A percentile compares a stretch with the other conserved stretches of the same genome.
phyloP scores from a whole-genome alignment of 2,113 vertebrate genomes.

The Sorex fumeus region DNA sequence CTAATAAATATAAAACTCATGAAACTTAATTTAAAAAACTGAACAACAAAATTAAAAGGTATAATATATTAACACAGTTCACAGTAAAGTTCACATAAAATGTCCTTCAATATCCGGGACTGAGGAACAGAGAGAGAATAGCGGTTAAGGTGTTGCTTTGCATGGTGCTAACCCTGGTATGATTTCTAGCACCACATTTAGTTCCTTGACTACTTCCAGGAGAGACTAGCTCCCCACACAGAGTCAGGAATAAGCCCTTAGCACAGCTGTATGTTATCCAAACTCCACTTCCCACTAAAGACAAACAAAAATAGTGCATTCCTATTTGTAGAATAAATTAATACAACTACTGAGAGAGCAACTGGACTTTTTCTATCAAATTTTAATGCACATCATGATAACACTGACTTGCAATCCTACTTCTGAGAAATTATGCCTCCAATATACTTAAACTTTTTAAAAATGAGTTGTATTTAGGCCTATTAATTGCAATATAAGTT shows the following conservation, averaged over 20 bases:
- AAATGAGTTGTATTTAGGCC: neutral
- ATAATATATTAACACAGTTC: neutral
- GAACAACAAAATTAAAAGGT: conserved; percentile 39
- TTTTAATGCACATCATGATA: neutral
- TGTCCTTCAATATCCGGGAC: neutral
- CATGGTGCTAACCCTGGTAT: no score
- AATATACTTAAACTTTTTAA: conserved; percentile 41
- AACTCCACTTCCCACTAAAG: no score
- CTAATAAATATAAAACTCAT: neutral
- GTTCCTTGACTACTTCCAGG: no score
- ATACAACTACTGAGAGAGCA: neutral
- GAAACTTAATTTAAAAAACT: conserved; percentile 7
- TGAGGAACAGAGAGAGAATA: no score
- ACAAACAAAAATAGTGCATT: neutral
- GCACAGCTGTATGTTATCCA: no score
- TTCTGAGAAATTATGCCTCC: conserved; percentile 27
- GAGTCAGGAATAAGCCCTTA: no score
- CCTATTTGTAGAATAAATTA: conserved; percentile 1
- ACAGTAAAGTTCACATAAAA: neutral
- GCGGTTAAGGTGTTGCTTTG: no score
- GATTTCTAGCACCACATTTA: no score
- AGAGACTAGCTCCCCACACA: no score
- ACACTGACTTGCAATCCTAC: conserved; percentile 1
- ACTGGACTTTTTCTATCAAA: conserved; percentile 30
- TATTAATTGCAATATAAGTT: conserved; percentile 16